Base-by-base conservation (phyloP, 2,113 vertebrate genomes). In the Oostethus manadensis region DNA sequence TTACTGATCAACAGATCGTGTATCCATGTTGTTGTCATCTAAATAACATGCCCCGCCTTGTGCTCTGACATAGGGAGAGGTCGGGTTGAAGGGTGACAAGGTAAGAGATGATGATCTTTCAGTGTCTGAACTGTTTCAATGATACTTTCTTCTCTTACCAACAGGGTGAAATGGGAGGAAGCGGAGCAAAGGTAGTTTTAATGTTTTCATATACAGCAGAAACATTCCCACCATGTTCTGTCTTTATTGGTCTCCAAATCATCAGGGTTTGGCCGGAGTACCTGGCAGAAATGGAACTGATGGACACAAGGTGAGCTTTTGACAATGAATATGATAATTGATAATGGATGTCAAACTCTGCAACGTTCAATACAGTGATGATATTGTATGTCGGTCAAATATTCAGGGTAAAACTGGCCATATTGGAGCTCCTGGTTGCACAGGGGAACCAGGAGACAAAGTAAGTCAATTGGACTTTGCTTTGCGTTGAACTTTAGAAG, bases 391-490 rank as follows among this genome's bases (percentile, higher is more conserved):
- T 3, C 29, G 20, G 15, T 47, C 45, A 1, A n/a, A 1, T 58
- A 8, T 74, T 40, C 68, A 99, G 96, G 97, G 97, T 65, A 96
- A 91, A 81, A 83, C 93, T 65, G 97, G 97, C 20, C 91, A 93
- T 51, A 97, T 98, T 0, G 97, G 97, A 11, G 83, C 95, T 65
- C 93, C 93, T 0, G 97, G 97, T 56, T 99, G 97, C 83, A 99
- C 98, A 82, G 97, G 97, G 74, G 96, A 99, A 73, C 83, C 89
- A 0, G 97, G 97, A 44, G 89, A 91, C 75, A 91, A 88, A 91
- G 97, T 99, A 82, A 60, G 68, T 43, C 46, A 14, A 3, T 18
- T 38, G 6, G 3, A 13, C 2, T 5, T 51, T 21, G 8, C 33
- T 22, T 13, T 11, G 10, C 16, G 49, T 5, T 35, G 50, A 40